A percentile compares a stretch with the other conserved stretches of the same genome.
Conservation (phyloP, 1,140 invertebrate genomes). For the Bombus sylvicola region DNA sequence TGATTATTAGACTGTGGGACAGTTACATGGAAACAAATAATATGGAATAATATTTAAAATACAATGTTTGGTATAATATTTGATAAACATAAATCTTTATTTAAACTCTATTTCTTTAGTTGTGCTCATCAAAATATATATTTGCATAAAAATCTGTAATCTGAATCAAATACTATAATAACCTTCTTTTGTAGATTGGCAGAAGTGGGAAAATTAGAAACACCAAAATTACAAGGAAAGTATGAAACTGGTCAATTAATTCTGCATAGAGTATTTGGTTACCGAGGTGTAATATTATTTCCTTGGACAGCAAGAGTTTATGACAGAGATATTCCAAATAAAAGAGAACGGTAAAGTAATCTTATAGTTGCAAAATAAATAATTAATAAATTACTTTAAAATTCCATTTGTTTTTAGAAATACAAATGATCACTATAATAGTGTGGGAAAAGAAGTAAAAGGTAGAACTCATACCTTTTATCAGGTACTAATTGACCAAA, state of each 20-base stretch:
- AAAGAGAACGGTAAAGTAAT: constrained; percentile 77
- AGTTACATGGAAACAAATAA: no score
- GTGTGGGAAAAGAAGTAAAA: constrained; percentile 93
- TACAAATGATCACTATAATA: constrained; percentile 80
- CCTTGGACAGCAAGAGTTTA: constrained; percentile 97
- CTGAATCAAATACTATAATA: not conserved
- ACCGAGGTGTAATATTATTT: constrained; percentile 96
- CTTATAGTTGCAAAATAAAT: not conserved
- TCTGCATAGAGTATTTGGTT: constrained; percentile 97
- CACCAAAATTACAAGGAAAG: constrained; percentile 92
- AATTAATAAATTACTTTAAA: constrained; percentile 29
- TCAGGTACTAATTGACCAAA: constrained; percentile 97
- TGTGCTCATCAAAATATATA: not conserved
- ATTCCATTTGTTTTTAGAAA: constrained; percentile 66
- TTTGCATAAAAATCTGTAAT: not conserved
- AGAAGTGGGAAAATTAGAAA: constrained; percentile 91
- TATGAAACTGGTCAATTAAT: constrained; percentile 98
- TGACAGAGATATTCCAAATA: constrained; percentile 91
- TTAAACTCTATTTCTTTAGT: not conserved
- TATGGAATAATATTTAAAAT: not conserved
- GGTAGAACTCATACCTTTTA: constrained; percentile 97
- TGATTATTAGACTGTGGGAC: no score
- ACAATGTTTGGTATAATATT: not conserved
- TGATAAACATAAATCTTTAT: not conserved
- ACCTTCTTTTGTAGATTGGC: constrained; percentile 84